Base-by-base conservation (phyloP, 2,113 vertebrate genomes). In the Fulica atra region DNA sequence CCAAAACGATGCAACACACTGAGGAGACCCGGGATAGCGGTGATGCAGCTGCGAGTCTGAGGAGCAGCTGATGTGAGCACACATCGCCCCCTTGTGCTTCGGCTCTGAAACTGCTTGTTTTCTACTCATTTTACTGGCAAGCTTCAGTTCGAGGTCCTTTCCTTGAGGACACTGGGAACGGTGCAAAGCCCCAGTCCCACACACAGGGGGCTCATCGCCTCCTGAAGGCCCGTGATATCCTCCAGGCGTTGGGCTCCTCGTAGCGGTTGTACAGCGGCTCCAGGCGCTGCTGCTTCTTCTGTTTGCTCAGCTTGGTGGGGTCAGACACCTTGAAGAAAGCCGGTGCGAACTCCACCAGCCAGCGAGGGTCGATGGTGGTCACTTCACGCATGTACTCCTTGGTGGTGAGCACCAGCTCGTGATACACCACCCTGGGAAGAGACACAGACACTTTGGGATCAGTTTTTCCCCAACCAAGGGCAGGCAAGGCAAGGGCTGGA, bases 261-360 rank as follows among this genome's bases (percentile, higher is more conserved):
- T 99, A 99, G 68, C 99, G 99, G 85, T 99, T 99, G 98, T 99
- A 99, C 8, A 99, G 96, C 0, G 99, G 99, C 61, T 99, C 99
- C 26, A 99, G 98, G 1, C 99, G 96, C 95, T 99, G 99, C 96
- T 99, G 99, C 86, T 99, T 99, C 97, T 99, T 99, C 98, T 99
- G 99, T 93, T 99, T 99, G 99, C 99, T 99, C 94, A 99, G 98
- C 64, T 99, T 99, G 10, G 99, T 99, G 0, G 99, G 99, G 66
- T 99, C 99, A 1, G 99, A 99, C 84, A 99, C 99, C 96, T 99
- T 99, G 97, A 99, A 99, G 98, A 99, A 99, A 72, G 99, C 99
- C 0, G 99, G 99, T 0, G 99, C 97, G 51, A 99, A 99, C 88
- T 99, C 99, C 81, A 99, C 99, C 85, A 99, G 98, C 99, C 99